Base-by-base conservation (phyloP, 2,113 vertebrate genomes). In the Irena cyanogastra region DNA sequence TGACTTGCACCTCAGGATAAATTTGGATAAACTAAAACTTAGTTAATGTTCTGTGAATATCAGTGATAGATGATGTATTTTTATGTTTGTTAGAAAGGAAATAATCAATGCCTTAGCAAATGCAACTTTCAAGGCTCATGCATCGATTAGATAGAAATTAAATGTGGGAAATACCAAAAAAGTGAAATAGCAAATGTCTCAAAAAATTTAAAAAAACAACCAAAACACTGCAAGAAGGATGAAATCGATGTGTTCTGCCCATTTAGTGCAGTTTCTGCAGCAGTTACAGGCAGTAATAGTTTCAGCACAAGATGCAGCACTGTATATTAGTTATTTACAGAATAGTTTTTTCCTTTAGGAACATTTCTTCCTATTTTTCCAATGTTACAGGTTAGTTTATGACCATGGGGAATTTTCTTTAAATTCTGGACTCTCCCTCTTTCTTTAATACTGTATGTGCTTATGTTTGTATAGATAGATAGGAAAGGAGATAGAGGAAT, bases 1-100 rank as follows among this genome's bases (percentile, higher is more conserved):
- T 57, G 0, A 93, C 71, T 91, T 66, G 47, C 7, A 72, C 35
- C 18, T 81, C 69, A 93, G 37, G 66, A 90, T 60, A 90, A 95
- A 83, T 92, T 91, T 90, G 37, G 53, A 44, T 85, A 96, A 94
- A 85, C 37, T 91, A 44, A 42, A 89, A 39, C 16, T 77, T 81
- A 83, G n/a, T 37, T 93, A 96, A 91, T 94, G 54, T 82, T 89
- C 80, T 86, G 69, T 96, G 50, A 90, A 96, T 94, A 74, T 80
- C 41, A 89, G 66, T 93, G 50, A 89, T 61, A 65, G 35, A 88
- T 93, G 16, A 71, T 72, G 9, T 18, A 76, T 57, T 91, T 45
- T 49, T 80, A 37, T 50, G 19, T 65, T 28, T 37, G 35, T 72
- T 23, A 9, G 2, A 66, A 88, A 86, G 49, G 37, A 95, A 96